Conservation (phyloP, 2,888 invertebrate species). For the Pristionchus fissidentatus region DNA sequence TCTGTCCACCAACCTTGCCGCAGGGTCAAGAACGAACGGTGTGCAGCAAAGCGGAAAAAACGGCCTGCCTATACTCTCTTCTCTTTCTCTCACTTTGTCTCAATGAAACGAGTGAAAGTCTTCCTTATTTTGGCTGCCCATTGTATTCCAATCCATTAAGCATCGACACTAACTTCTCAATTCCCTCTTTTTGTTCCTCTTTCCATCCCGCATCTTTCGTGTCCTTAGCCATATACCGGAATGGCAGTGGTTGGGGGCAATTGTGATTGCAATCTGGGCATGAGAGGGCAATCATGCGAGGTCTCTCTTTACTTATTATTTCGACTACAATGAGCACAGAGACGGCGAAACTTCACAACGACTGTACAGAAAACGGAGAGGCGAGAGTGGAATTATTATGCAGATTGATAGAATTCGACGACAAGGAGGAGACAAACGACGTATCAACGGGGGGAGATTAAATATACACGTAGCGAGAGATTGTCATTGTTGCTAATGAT, state of each 20-base stretch:
- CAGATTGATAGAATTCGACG: neutral
- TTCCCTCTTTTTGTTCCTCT: constrained; percentile 18
- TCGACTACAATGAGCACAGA: too few relatives aligned
- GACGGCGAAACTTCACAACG: constrained; percentile 26
- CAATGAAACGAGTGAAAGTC: too few relatives aligned
- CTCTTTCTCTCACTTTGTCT: too few relatives aligned
- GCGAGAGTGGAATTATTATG: constrained; percentile 17
- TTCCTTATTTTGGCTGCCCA: constrained; percentile 23
- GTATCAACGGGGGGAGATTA: constrained; percentile 42
- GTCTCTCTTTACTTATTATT: constrained; percentile 26
- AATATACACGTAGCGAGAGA: constrained; percentile 35
- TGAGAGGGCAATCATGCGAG: too few relatives aligned
- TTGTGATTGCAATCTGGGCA: constrained; percentile 25
- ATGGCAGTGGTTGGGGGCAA: neutral
- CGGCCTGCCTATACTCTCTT: too few relatives aligned
- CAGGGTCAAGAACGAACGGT: constrained; percentile 25
- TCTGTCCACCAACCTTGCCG: neutral
- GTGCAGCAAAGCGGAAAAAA: neutral
- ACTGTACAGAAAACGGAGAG: constrained; percentile 39
- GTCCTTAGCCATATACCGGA: constrained; percentile 10
- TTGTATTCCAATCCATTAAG: constrained; percentile 18
- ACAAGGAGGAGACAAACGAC: neutral
- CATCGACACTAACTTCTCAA: neutral
- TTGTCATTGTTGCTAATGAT: constrained; percentile 25
- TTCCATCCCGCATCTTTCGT: constrained; percentile 2